Evolutionary conservation across 1,140 invertebrate species (phyloP).

Genomic region (Eupristina koningsbergeri): DNA sequence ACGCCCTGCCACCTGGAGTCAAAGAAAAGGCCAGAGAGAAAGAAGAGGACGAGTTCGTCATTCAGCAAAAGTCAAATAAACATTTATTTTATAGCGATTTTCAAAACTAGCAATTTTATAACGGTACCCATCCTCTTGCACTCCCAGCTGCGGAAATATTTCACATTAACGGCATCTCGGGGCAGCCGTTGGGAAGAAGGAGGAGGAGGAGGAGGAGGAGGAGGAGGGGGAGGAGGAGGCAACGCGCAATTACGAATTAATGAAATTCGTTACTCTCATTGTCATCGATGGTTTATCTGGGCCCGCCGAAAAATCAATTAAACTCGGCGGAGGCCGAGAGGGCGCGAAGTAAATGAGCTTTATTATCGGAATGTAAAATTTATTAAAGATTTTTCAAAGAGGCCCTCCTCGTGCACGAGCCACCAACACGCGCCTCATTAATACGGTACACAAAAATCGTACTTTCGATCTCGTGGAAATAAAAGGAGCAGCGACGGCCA

Average conservation of each 20-base stretch:
- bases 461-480: conserved; percentile 19
- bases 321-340: neutral
- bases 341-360: neutral
- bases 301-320: too few species aligned
- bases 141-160: neutral
- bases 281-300: neutral
- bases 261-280: neutral
- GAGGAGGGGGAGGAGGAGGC: too few species aligned
- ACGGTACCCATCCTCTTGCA: neutral
- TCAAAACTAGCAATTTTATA: conserved; percentile 39
- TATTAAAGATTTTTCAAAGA: neutral
- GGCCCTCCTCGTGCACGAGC: neutral
- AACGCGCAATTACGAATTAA: too few species aligned
- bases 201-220: too few species aligned
- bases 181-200: neutral
- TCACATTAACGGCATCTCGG: neutral
- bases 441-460: conserved; percentile 41
- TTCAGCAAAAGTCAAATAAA: conserved; percentile 27
- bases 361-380: neutral
- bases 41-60: neutral
- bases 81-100: conserved; percentile 35
- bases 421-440: conserved; percentile 37
- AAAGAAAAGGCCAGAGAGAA: conserved; percentile 43
- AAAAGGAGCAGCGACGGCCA: neutral
- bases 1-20: conserved; percentile 67